These are phyloP conservation scores for Dromiciops gliroides DNA, from an alignment of 2,113 vertebrate genomes.

Conservation along the genomic window DNA sequence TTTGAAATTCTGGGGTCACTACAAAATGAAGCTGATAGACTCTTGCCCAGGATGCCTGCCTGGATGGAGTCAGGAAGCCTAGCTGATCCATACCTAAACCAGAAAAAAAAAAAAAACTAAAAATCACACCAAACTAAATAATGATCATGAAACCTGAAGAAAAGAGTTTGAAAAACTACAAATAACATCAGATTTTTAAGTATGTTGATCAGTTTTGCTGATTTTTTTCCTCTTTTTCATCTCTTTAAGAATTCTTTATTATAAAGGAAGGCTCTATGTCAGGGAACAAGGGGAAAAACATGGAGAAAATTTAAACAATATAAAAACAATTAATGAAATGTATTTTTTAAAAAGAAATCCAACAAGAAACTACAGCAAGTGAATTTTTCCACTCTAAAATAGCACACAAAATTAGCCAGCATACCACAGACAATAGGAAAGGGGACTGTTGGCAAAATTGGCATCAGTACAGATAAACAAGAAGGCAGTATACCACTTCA, in stretches of 20 bases:
- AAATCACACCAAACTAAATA: constrained; percentile 1
- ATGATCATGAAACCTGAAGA: neutral
- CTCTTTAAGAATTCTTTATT: neutral
- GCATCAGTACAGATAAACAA: neutral
- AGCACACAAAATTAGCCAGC: neutral
- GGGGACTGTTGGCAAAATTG: neutral
- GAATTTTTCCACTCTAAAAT: neutral
- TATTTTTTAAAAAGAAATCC: neutral
- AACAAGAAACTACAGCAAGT: neutral
- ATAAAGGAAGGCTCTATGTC: neutral
- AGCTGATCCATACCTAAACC: neutral
- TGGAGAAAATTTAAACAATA: neutral
- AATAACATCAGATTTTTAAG: neutral
- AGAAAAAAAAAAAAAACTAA: neutral
- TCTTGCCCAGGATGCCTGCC: neutral
- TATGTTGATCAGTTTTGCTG: neutral
- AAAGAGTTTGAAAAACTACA: neutral
- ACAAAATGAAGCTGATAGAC: neutral
- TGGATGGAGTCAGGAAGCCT: neutral
- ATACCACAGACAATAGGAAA: neutral
- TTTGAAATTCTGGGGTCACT: neutral
- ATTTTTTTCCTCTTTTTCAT: neutral
- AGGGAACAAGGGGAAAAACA: neutral
- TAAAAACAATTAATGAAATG: neutral
- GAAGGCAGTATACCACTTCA: neutral